phyloP scores from a whole-genome alignment of 2,797 vertebrate genomes.

The Darevskia mixta region DNA sequence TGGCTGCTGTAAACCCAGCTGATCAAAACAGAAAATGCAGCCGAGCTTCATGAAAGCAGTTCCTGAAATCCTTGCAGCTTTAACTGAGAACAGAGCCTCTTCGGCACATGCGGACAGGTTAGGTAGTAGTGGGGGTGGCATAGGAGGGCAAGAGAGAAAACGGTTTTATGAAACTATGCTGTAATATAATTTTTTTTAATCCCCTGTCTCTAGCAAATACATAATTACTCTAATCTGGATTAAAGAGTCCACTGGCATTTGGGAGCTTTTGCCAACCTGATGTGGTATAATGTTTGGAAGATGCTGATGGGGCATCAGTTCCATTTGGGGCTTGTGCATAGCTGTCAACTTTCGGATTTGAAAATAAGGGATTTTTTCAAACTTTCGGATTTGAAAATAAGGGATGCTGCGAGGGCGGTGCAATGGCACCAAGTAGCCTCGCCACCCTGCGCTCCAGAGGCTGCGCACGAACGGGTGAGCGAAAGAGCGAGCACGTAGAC shows the following conservation, averaged over 20 bases:
- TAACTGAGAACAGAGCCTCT: neutral
- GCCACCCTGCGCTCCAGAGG: too few species aligned
- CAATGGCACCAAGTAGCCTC: too few species aligned
- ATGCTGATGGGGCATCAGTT: neutral
- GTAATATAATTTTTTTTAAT: neutral
- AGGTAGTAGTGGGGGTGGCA: neutral
- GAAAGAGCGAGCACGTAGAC: too few species aligned
- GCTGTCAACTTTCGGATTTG: too few species aligned
- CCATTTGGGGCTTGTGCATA: neutral
- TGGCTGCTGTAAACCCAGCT: constrained; percentile 21
- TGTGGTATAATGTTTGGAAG: neutral
- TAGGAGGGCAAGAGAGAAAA: neutral
- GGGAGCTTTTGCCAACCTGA: neutral
- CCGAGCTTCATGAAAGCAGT: constrained; percentile 7
- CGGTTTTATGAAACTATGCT: neutral
- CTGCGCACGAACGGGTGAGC: too few species aligned
- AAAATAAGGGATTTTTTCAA: too few species aligned
- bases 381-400: too few species aligned
- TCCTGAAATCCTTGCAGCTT: constrained; percentile 28
- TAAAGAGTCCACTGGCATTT: neutral
- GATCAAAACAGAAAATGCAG: constrained; percentile 13
- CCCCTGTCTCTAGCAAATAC: neutral
- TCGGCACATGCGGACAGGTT: neutral
- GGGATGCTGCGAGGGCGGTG: too few species aligned
- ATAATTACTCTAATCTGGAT: neutral